Percentiles rank a stretch among this genome's conserved stretches.
These are phyloP conservation scores for Ophioninae sp. DNA, from an alignment of 2,888 invertebrate genomes.

Conservation along the genomic window DNA sequence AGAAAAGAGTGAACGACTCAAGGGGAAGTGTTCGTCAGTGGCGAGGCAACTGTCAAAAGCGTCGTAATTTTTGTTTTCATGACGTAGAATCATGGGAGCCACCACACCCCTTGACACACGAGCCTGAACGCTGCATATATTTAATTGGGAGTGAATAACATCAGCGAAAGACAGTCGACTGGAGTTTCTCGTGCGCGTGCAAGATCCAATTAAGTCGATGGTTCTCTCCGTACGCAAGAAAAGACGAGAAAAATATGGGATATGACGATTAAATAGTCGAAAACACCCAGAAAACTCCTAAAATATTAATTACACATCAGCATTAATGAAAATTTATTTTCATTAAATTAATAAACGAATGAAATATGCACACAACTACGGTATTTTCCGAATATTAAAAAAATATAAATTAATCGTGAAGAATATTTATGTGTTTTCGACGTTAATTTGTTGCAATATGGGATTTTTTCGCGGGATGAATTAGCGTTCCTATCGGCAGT, in stretches of 20 bases:
- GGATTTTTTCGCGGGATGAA: not conserved
- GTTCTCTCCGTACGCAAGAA: conserved; percentile 14
- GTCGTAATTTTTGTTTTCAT: not conserved
- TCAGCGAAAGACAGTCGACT: conserved; percentile 32
- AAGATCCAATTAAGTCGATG: conserved; percentile 50
- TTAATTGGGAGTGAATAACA: conserved; percentile 55
- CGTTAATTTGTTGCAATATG: not conserved
- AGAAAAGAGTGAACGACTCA: no score
- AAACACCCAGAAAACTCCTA: not conserved
- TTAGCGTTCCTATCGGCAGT: not conserved
- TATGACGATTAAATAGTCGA: not conserved
- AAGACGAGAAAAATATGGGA: conserved; percentile 2
- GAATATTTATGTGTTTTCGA: not conserved
- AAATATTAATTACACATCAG: not conserved
- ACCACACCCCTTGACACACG: not conserved
- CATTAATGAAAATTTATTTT: not conserved
- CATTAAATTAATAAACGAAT: not conserved
- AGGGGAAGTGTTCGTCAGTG: no score
- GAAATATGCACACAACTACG: not conserved
- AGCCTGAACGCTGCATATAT: conserved; percentile 27
- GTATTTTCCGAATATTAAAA: not conserved
- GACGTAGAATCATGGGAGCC: not conserved
- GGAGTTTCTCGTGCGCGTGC: conserved; percentile 39
- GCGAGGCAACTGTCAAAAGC: no score
- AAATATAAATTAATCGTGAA: not conserved